phyloP scores from a whole-genome alignment of 2,888 invertebrate genomes.

The Ophioninae sp. region DNA sequence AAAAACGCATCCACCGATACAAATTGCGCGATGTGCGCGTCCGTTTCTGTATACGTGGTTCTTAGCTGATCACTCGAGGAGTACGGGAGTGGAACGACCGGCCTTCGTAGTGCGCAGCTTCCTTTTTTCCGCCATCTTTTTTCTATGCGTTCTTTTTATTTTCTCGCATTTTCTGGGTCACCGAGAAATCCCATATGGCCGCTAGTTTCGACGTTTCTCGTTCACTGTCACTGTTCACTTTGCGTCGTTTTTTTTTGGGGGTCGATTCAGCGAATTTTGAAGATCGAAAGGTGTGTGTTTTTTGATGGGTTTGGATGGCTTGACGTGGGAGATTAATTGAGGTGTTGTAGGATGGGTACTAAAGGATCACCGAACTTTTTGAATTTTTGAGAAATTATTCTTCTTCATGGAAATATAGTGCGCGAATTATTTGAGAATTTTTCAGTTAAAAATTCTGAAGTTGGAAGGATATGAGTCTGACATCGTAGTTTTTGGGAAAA shows the following conservation, averaged over 20 bases:
- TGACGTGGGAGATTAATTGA: background rate
- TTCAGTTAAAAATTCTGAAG: too few species aligned
- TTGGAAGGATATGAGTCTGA: too few species aligned
- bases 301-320: background rate
- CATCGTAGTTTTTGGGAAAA: too few species aligned
- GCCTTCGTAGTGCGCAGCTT: constrained; percentile 46
- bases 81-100: constrained; percentile 52
- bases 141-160: background rate
- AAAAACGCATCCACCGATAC: constrained; percentile 66
- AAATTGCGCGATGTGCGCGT: constrained; percentile 54
- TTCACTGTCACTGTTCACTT: background rate
- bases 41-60: constrained; percentile 14
- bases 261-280: constrained; percentile 10
- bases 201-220: background rate
- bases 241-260: background rate
- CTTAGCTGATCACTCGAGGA: constrained; percentile 4
- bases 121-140: constrained; percentile 27
- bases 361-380: too few species aligned
- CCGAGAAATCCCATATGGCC: constrained; percentile 15
- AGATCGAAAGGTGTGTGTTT: background rate
- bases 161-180: constrained; percentile 45
- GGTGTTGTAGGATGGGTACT: too few species aligned
- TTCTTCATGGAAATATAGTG: too few species aligned
- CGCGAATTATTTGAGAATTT: too few species aligned
- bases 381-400: too few species aligned